Evolutionary conservation across 2,888 invertebrate genomes (phyloP).

Genomic region (Caenorhabditis macrosperma): DNA sequence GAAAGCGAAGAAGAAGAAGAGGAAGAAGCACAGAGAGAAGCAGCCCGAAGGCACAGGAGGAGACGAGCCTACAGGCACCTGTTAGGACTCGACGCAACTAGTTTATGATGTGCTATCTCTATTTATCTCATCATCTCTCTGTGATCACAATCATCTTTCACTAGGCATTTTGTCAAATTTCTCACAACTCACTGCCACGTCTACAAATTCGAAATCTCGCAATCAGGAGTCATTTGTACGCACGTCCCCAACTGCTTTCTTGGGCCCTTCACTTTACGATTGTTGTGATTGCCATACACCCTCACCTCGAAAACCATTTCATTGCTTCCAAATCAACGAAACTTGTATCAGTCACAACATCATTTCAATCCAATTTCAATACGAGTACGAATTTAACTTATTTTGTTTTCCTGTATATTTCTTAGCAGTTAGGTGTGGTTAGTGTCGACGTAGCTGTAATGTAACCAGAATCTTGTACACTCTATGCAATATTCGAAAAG

Average conservation of each 20-base stretch:
- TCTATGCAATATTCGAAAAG: slow-evolving; percentile 11
- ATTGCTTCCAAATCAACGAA: neutral
- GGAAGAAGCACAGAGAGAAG: neutral
- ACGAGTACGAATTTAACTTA: slow-evolving; percentile 32
- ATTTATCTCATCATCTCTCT: neutral
- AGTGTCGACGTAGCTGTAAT: neutral
- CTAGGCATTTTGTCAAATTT: slow-evolving; percentile 29
- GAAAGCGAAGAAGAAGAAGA: slow-evolving; percentile 14
- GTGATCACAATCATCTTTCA: slow-evolving; percentile 19
- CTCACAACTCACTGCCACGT: neutral
- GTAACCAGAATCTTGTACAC: slow-evolving; percentile 14
- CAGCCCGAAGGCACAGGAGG: slow-evolving; percentile 7
- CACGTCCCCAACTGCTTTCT: slow-evolving; percentile 23
- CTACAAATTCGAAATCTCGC: neutral
- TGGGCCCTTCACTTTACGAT: slow-evolving; percentile 1
- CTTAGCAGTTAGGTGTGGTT: slow-evolving; percentile 17
- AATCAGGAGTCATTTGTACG: slow-evolving; percentile 15
- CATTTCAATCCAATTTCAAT: slow-evolving; percentile 10
- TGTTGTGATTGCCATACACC: slow-evolving; percentile 14
- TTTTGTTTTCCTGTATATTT: slow-evolving; percentile 9
- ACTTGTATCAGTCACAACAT: neutral
- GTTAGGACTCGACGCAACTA: slow-evolving; percentile 8
- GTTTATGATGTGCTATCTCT: slow-evolving; percentile 8
- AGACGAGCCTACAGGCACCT: slow-evolving; percentile 33
- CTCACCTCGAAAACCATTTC: slow-evolving; percentile 9